Evolutionary conservation across 2,797 vertebrate genomes (phyloP).

Genomic region (Loris lydekkerianus): DNA sequence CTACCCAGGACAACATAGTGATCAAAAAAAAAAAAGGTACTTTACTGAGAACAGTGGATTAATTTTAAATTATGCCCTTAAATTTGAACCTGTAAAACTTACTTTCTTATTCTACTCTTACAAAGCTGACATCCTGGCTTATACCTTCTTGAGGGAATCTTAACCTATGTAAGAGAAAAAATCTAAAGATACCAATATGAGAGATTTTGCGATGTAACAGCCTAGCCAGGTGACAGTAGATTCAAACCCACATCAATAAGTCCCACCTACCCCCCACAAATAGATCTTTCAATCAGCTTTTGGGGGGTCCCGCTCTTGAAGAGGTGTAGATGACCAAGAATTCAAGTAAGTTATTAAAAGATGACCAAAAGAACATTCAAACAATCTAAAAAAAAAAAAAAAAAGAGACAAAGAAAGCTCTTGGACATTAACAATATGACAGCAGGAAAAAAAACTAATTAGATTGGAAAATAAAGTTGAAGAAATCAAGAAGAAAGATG

Average conservation of each 20-base stretch:
- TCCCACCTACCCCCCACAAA: neutral
- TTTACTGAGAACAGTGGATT: slow-evolving; percentile 43
- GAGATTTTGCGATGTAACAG: neutral
- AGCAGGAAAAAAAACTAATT: slow-evolving; percentile 24
- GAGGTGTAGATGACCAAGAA: slow-evolving; percentile 56
- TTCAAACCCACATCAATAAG: neutral
- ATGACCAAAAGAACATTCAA: slow-evolving; percentile 43
- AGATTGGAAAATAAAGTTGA: slow-evolving; percentile 30
- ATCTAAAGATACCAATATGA: neutral
- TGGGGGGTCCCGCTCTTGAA: neutral
- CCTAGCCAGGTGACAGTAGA: neutral
- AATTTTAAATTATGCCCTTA: neutral
- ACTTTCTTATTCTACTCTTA: neutral
- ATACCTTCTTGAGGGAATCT: neutral
- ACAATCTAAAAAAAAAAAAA: neutral
- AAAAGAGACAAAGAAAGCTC: neutral
- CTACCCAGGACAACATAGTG: no score
- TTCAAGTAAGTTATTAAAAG: slow-evolving; percentile 59
- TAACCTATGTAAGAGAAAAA: neutral
- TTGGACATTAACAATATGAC: slow-evolving; percentile 16
- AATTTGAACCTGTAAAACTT: neutral
- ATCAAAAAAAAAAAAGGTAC: neutral
- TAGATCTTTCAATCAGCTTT: neutral
- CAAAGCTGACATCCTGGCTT: slow-evolving; percentile 11
- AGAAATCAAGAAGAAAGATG: slow-evolving; percentile 6